Evolutionary conservation across 2,797 vertebrate species (phyloP).

Genomic region (Macropus fuliginosus): DNA sequence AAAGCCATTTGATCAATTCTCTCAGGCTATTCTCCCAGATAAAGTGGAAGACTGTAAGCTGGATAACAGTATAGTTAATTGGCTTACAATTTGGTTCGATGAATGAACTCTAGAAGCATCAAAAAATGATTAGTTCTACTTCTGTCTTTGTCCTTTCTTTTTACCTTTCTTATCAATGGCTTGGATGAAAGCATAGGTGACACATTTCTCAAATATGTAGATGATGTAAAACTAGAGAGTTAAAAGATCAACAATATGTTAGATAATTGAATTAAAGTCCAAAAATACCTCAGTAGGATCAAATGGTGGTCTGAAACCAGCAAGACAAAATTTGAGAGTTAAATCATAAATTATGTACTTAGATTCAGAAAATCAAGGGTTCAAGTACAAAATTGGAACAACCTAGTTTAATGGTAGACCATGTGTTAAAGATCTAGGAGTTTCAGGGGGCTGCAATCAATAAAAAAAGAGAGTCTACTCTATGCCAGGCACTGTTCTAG

Average conservation of each 20-base stretch:
- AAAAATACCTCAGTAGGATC: not conserved
- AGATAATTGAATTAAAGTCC: not conserved
- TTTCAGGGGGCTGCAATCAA: not conserved
- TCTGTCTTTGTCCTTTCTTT: not conserved
- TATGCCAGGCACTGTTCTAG: not conserved
- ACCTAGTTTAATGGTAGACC: not conserved
- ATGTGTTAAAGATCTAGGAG: not conserved
- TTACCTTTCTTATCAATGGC: not conserved
- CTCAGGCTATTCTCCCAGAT: not conserved
- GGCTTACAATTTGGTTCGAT: not conserved
- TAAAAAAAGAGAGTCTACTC: not conserved
- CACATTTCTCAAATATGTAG: not conserved
- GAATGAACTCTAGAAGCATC: not conserved
- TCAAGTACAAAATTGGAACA: not conserved
- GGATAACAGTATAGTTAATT: not conserved
- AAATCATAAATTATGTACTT: not conserved
- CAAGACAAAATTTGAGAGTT: not conserved
- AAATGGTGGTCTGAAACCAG: not conserved
- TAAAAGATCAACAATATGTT: not conserved
- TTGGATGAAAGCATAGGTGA: not conserved
- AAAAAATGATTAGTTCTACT: not conserved
- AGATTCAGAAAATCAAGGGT: not conserved
- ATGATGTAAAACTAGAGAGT: not conserved
- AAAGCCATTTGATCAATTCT: not conserved
- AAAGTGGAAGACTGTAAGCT: not conserved